Base-by-base conservation (phyloP, 2,113 vertebrate species). In the Tauraco erythrolophus region DNA sequence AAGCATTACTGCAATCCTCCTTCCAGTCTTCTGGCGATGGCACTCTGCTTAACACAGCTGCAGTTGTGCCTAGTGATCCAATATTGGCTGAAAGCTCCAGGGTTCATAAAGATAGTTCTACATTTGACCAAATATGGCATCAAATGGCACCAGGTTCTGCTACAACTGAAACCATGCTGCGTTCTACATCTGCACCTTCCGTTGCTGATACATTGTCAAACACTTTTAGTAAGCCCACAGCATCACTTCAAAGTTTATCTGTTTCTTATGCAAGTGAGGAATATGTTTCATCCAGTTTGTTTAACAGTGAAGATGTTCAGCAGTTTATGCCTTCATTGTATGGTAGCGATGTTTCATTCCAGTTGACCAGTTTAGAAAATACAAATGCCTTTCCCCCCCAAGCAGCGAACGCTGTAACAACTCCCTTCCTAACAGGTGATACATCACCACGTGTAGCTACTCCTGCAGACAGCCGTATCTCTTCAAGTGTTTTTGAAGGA, bases 1-100 rank as follows among this genome's bases (percentile, higher is more conserved):
- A 98, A 98, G 85, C 66, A 19, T 93, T 98, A 85, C 98, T 97
- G 89, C 98, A 98, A 30, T 97, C 97, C 90, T 97, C 97, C 91
- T 97, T 97, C 96, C 98, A 97, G 1, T 93, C 97, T 94, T 97
- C 98, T 96, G 96, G 84, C 7, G 85, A 96, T 96, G 98, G 97
- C 92, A 48, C 68, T 65, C 96, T 97, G 95, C 97, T 97, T 98
- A 97, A 85, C 96, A 97, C 91, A 22, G 80, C 94, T 95, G 91
- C 97, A 78, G 61, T 94, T 92, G 84, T 97, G 96, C 92, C 96
- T 92, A 95, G 93, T 82, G 97, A 96, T 81, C 89, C 97, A 51
- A 5, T 97, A 86, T 96, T 97, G 97, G 91, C 96, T 97, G 98
- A 98, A 96, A 97, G 95, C 80, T 95, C 95, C 95, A 89, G 81